A percentile compares a stretch with the other conserved stretches of the same genome.
Evolutionary conservation across 2,888 invertebrate species (phyloP).

Genomic region (Ophion ellenae): DNA sequence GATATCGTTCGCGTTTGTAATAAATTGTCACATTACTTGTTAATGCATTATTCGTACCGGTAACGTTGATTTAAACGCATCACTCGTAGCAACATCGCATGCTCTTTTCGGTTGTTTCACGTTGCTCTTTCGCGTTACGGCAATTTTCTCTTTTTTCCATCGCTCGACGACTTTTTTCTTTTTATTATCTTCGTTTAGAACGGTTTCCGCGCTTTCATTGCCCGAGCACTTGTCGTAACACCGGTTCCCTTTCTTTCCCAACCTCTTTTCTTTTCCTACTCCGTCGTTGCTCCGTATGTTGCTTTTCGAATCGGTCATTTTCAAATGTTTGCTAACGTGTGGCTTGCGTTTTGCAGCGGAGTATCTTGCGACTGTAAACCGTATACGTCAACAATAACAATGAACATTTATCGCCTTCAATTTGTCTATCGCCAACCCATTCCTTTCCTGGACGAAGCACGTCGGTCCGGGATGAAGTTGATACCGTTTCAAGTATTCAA

Average conservation of each 20-base stretch:
- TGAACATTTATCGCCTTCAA: conserved; percentile 37
- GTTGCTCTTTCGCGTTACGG: conserved; percentile 19
- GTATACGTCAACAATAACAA: conserved; percentile 41
- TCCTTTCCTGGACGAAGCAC: conserved; percentile 28
- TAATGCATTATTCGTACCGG: too few relatives aligned
- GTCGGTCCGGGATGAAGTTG: conserved; percentile 32
- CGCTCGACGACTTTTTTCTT: conserved; percentile 24
- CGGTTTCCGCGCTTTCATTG: too few relatives aligned
- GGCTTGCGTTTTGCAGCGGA: conserved; percentile 23
- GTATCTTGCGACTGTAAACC: conserved; percentile 41
- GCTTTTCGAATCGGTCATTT: too few relatives aligned
- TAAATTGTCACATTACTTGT: too few relatives aligned
- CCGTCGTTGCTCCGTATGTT: too few relatives aligned
- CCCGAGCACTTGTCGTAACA: too few relatives aligned
- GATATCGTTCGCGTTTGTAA: background rate
- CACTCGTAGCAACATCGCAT: conserved; percentile 1
- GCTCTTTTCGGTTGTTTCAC: conserved; percentile 15
- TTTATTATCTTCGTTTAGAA: too few relatives aligned
- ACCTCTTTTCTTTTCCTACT: too few relatives aligned
- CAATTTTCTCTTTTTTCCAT: conserved; percentile 22
- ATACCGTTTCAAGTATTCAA: conserved; percentile 32
- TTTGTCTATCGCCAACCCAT: conserved; percentile 37
- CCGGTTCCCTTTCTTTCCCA: too few relatives aligned
- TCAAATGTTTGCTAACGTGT: background rate
- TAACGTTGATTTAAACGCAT: background rate